Evolutionary conservation across 2,888 invertebrate species (phyloP).

Genomic region (Leucophora obtusa): DNA sequence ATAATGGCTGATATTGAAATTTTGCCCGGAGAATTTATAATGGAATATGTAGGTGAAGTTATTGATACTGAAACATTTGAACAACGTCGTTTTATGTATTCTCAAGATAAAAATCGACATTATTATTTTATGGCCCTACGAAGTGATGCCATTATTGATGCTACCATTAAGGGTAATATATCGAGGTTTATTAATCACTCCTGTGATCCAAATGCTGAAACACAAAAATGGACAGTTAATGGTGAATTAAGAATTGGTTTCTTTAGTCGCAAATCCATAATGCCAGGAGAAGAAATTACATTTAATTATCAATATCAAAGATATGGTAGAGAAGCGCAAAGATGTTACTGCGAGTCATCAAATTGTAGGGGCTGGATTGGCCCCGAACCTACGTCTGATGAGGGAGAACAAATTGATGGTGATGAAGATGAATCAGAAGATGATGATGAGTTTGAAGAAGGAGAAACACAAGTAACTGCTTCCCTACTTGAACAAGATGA

Average conservation of each 20-base stretch:
- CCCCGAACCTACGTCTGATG: slow-evolving; percentile 87
- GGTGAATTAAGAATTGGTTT: slow-evolving; percentile 97
- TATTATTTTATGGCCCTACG: slow-evolving; percentile 99
- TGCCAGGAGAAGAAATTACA: slow-evolving; percentile 95
- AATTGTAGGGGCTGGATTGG: slow-evolving; percentile 98
- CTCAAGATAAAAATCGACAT: slow-evolving; percentile 92
- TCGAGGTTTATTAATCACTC: slow-evolving; percentile 99
- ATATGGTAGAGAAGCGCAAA: slow-evolving; percentile 97
- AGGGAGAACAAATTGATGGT: slow-evolving; percentile 80
- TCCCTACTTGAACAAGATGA: slow-evolving; percentile 74
- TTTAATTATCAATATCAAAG: slow-evolving; percentile 99
- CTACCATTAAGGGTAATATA: slow-evolving; percentile 95
- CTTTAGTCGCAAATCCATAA: slow-evolving; percentile 91
- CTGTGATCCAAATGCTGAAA: slow-evolving; percentile 98
- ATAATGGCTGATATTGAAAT: slow-evolving; percentile 81
- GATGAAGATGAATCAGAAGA: slow-evolving; percentile 71
- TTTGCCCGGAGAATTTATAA: slow-evolving; percentile 89
- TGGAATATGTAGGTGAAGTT: slow-evolving; percentile 99
- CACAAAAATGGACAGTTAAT: slow-evolving; percentile 98
- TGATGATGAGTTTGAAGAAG: slow-evolving; percentile 73
- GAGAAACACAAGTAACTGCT: slow-evolving; percentile 73
- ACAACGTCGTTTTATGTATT: slow-evolving; percentile 91
- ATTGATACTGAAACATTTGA: slow-evolving; percentile 94
- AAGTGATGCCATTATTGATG: slow-evolving; percentile 96
- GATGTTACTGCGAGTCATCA: slow-evolving; percentile 93